Base-by-base conservation (phyloP, 2,797 vertebrate species). In the Paratrypauchen microcephalus region DNA sequence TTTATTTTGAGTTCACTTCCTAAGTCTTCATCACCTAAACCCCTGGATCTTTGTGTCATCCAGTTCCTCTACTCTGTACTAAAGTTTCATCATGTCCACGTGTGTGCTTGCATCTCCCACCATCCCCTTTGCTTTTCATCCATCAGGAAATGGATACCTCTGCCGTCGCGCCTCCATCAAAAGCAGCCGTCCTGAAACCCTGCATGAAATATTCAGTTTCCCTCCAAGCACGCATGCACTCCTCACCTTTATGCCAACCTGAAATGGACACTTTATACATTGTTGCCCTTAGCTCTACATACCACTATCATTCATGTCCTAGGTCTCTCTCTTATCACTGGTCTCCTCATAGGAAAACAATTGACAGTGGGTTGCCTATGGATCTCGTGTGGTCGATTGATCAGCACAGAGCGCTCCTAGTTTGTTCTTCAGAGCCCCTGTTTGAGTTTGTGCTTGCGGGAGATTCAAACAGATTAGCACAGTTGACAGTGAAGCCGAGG, bases 381-480 rank as follows among this genome's bases (percentile, higher is more conserved):
- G 76, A 80, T 89, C 84, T 86, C 71, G 79, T 87, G 90, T 48
- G 65, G 69, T 78, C 65, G 78, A 83, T 85, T 84, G 88, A 90
- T 85, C 80, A 82, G 70, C 73, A 80, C 70, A 50, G 80, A 78
- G 82, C 75, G 32, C 77, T 18, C 68, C 68, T 65, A 65, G 87
- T 87, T 87, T 88, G 83, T 78, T 83, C 75, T 84, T 76, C 82
- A 63, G 78, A 79, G 86, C 69, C 56, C 4, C 13, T 91, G 88
- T 92, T 92, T 92, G 90, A 90, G 88, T 91, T 92, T 91, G 88
- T 88, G 89, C 91, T 91, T 87, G 86, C 83, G 80, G 80, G 76
- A 78, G 83, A 88, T 89, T 83, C 86, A 88, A 88, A 82, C 87
- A 89, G 90, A 92, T 92, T 91, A 92, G 80, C 15, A 45, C 76